Percentiles rank a stretch among this genome's conserved stretches.
Conservation (phyloP, 2,888 invertebrate genomes). For the Pheosia tremula region DNA sequence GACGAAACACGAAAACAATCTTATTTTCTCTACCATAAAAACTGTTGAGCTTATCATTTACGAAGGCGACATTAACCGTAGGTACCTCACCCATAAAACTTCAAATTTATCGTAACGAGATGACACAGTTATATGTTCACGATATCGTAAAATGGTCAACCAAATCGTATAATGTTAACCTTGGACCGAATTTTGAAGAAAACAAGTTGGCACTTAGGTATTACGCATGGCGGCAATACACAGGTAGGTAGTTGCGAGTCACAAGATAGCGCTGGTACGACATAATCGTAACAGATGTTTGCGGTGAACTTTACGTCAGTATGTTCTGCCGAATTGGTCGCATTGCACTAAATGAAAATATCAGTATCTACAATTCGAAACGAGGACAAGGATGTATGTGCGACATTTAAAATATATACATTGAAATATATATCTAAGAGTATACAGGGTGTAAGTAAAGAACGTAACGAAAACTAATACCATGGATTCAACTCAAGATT, state of each 20-base stretch:
- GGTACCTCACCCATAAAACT: background rate
- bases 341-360: constrained; percentile 29
- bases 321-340: constrained; percentile 17
- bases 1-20: too few relatives aligned
- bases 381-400: constrained; percentile 26
- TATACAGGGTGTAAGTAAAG: too few relatives aligned
- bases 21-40: too few relatives aligned
- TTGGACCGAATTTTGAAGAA: constrained; percentile 31
- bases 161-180: constrained; percentile 24
- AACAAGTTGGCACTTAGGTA: constrained; percentile 28
- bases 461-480: too few relatives aligned
- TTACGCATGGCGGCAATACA: constrained; percentile 16
- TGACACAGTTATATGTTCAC: constrained; percentile 14
- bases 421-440: too few relatives aligned
- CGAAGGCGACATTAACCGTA: background rate
- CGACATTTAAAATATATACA: background rate
- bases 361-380: constrained; percentile 28
- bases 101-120: constrained; percentile 6
- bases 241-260: constrained; percentile 17
- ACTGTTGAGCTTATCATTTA: background rate
- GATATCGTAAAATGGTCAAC: constrained; percentile 30
- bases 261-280: constrained; percentile 6
- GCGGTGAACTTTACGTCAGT: constrained; percentile 19
- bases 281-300: constrained; percentile 35
- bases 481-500: too few relatives aligned